Base-by-base conservation (phyloP, 1,140 invertebrate genomes). In the Hyphantria cunea region DNA sequence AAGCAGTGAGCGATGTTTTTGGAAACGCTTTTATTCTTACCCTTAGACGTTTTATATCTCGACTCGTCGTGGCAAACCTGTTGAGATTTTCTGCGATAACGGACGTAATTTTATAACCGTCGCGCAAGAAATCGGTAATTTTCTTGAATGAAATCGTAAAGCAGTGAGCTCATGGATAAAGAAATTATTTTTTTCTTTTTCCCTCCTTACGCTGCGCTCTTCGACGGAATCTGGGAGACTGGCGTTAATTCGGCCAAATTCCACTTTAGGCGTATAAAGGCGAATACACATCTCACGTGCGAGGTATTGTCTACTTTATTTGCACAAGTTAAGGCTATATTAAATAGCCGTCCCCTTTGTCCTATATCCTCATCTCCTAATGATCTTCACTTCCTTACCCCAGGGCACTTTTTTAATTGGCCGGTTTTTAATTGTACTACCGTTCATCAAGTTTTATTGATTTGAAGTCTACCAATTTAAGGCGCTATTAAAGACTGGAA, bases 21-120 rank as follows among this genome's bases (percentile, higher is more conserved):
- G 66, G 61, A 11, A 25, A 76, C 45, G 32, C 54, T n/a, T 69
- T 73, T 64, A 33, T 78, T 49, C 14, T 58, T 41, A 39, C 54
- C 0, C 48, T 76, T n/a, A n/a, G n/a, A n/a, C 33, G 50, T 0
- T 82, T 82, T 37, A 63, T 72, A n/a, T 15, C 74, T 0, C 51
- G 75, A 7, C 74, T 0, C 51, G 75, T 6, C 49, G 78, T 31
- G 74, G 74, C 6, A 68, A 63, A 25, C 66, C 61, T 14, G 11
- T 31, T 9, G 67, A 69, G 41, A 65, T 65, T 37, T 64, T 64
- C 13, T 60, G 33, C 34, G 60, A 68, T 8, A 64, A 68, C 4
- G 54, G 54, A 3, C 48, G 54, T 3, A 68, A 68, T 34, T 68
- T 68, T 54, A 49, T 61, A 0, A 50, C 49, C 59, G 47, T 55